These are phyloP conservation scores for Drosophila austrosaltans DNA, from an alignment of 2,888 invertebrate genomes.

Conservation along the genomic window DNA sequence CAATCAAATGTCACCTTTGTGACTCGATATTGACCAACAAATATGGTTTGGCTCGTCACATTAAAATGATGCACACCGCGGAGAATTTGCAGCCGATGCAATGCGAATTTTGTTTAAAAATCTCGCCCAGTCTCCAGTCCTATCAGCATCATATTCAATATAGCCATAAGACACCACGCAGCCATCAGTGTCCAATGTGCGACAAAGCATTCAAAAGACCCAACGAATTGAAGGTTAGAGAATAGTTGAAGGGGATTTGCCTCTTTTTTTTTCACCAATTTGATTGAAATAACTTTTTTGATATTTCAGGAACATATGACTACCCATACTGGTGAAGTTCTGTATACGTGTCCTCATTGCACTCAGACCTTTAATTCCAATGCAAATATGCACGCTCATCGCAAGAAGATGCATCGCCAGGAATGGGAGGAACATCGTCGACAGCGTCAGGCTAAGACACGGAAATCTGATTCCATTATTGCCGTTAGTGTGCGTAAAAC, in stretches of 20 bases:
- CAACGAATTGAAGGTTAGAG: constrained; percentile 68
- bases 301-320: constrained; percentile 80
- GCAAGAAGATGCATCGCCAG: constrained; percentile 81
- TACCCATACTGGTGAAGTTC: constrained; percentile 81
- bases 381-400: constrained; percentile 83
- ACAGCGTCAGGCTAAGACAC: constrained; percentile 37
- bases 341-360: constrained; percentile 83
- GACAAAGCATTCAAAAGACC: constrained; percentile 81
- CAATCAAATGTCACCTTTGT: constrained; percentile 79
- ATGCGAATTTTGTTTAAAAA: constrained; percentile 76
- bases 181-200: constrained; percentile 81
- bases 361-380: constrained; percentile 83
- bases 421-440: constrained; percentile 78
- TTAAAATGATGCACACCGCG: constrained; percentile 77
- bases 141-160: constrained; percentile 80
- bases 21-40: constrained; percentile 74
- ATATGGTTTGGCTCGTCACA: constrained; percentile 79
- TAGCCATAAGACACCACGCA: constrained; percentile 75
- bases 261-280: neutral
- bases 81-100: constrained; percentile 75
- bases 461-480: constrained; percentile 58
- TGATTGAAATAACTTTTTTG: neutral
- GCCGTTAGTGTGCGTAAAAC: constrained; percentile 62
- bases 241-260: neutral
- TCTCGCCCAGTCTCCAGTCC: constrained; percentile 75